Percentiles rank a stretch among this genome's conserved stretches.
These are phyloP conservation scores for Halictus ligatus DNA, from an alignment of 2,888 invertebrate genomes.

Conservation along the genomic window DNA sequence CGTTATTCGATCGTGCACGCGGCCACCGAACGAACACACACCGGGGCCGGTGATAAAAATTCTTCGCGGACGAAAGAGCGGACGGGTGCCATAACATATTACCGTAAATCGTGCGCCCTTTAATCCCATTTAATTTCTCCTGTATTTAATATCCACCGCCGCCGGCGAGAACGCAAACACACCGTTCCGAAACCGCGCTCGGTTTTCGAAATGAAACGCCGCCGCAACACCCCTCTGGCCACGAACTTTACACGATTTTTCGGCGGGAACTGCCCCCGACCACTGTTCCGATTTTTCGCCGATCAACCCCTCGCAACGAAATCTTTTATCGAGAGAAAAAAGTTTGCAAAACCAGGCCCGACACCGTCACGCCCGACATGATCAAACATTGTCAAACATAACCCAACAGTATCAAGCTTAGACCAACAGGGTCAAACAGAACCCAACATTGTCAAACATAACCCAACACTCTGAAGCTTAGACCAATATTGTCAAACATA, in stretches of 20 bases:
- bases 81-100: constrained; percentile 38
- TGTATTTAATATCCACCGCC: constrained; percentile 33
- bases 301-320: neutral
- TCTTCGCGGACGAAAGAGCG: constrained; percentile 22
- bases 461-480: no score
- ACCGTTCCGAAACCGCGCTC: neutral
- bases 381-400: no score
- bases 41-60: constrained; percentile 36
- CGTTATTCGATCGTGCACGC: constrained; percentile 51
- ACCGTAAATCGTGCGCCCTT: constrained; percentile 26
- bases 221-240: neutral
- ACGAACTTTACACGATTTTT: neutral
- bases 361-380: no score
- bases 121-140: constrained; percentile 51
- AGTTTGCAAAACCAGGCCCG: no score
- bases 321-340: no score
- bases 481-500: no score
- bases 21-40: neutral
- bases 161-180: neutral
- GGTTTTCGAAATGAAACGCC: constrained; percentile 23
- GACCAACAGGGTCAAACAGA: no score
- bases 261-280: neutral
- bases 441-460: no score
- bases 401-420: no score
- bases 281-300: neutral